Conservation (phyloP, 2,888 invertebrate species). For the Allygus modestus region DNA sequence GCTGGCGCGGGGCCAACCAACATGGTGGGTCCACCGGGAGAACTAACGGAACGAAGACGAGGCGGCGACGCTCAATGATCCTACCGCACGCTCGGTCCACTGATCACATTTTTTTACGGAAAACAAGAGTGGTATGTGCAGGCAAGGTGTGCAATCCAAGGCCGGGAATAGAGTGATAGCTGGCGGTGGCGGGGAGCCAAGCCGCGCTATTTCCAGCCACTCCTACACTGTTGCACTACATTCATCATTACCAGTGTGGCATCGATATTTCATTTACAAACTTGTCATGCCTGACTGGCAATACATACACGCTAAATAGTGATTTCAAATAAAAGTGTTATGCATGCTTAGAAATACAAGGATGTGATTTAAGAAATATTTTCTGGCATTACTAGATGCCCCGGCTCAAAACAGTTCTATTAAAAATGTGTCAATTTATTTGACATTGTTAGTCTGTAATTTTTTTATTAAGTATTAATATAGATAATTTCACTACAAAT, state of each 20-base stretch:
- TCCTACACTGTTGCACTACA: conserved; percentile 37
- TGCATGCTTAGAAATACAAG: too few relatives aligned
- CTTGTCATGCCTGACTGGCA: not conserved
- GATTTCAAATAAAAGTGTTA: too few relatives aligned
- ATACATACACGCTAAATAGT: too few relatives aligned
- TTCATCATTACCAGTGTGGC: conserved; percentile 5
- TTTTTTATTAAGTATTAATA: too few relatives aligned
- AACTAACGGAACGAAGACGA: not conserved
- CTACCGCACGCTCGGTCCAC: not conserved
- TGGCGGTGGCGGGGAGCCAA: conserved; percentile 27
- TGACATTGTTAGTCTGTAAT: too few relatives aligned
- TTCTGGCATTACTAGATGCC: too few relatives aligned
- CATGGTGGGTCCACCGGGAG: not conserved
- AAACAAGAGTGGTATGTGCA: conserved; percentile 51
- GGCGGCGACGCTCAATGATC: not conserved
- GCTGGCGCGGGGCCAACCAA: conserved; percentile 44
- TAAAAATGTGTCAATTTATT: too few relatives aligned
- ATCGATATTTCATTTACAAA: not conserved
- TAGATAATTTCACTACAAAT: too few relatives aligned
- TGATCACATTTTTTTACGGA: conserved; percentile 10
- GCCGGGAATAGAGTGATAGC: conserved; percentile 54
- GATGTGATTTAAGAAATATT: too few relatives aligned
- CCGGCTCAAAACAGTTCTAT: too few relatives aligned
- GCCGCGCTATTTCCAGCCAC: conserved; percentile 35
- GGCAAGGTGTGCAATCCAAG: conserved; percentile 50